Evolutionary conservation across 2,113 vertebrate species (phyloP).

Genomic region (Ameiurus melas): DNA sequence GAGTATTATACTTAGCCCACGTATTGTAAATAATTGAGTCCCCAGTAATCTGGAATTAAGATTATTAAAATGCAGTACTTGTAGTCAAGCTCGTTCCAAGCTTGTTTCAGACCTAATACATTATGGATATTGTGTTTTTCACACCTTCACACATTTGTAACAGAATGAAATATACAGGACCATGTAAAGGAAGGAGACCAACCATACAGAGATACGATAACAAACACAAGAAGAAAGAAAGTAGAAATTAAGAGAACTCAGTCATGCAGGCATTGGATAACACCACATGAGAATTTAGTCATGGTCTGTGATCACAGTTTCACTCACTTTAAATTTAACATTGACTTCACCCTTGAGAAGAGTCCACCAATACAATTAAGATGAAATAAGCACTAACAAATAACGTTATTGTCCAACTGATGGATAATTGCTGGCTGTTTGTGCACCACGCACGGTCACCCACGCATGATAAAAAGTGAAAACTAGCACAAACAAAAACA

Average conservation of each 20-base stretch:
- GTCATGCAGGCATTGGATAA: background rate
- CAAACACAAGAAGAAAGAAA: background rate
- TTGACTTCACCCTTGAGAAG: constrained; percentile 49
- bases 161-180: background rate
- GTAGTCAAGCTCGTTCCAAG: constrained; percentile 43
- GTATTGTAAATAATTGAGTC: constrained; percentile 46
- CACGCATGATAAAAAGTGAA: constrained; percentile 62
- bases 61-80: constrained; percentile 58
- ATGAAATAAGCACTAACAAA: constrained; percentile 60
- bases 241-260: background rate
- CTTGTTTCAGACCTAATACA: constrained; percentile 57
- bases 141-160: constrained; percentile 10
- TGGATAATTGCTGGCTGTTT: constrained; percentile 63
- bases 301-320: constrained; percentile 13
- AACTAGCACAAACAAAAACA: constrained; percentile 48
- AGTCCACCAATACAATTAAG: constrained; percentile 56
- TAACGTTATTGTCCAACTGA: constrained; percentile 54
- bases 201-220: background rate
- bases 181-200: background rate
- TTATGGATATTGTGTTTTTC: constrained; percentile 51
- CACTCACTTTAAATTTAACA: constrained; percentile 36
- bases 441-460: constrained; percentile 55
- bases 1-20: constrained; percentile 20
- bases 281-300: background rate
- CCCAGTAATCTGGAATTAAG: constrained; percentile 52